Evolutionary conservation across 2,888 invertebrate genomes (phyloP).

Genomic region (Beris chalybata): DNA sequence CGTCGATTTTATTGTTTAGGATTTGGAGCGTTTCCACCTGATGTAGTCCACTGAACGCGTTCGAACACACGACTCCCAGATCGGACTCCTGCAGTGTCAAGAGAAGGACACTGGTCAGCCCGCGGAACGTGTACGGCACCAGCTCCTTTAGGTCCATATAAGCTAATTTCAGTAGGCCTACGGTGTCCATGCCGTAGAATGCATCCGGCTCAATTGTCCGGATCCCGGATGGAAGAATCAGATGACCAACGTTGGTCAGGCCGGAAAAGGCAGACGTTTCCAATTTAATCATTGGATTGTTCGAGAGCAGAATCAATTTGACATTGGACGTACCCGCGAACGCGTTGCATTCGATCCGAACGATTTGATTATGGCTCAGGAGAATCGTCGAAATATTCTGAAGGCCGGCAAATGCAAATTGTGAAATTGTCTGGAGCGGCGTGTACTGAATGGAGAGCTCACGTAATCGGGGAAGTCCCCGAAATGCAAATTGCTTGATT

Average conservation of each 20-base stretch:
- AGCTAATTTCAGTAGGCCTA: slow-evolving; percentile 78
- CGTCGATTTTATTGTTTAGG: slow-evolving; percentile 83
- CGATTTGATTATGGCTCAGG: slow-evolving; percentile 71
- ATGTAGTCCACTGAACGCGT: slow-evolving; percentile 75
- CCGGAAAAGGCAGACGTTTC: slow-evolving; percentile 83
- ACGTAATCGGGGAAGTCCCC: slow-evolving; percentile 75
- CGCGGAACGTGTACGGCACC: slow-evolving; percentile 72
- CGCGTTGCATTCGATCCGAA: slow-evolving; percentile 73
- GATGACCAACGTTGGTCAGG: slow-evolving; percentile 77
- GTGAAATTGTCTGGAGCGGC: slow-evolving; percentile 75
- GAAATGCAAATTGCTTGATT: slow-evolving; percentile 84
- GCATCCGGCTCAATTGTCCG: slow-evolving; percentile 75
- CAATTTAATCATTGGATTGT: slow-evolving; percentile 81
- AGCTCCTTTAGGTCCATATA: slow-evolving; percentile 81
- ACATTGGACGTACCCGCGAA: slow-evolving; percentile 87
- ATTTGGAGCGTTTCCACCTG: slow-evolving; percentile 74
- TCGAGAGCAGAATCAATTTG: slow-evolving; percentile 76
- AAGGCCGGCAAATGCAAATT: slow-evolving; percentile 81
- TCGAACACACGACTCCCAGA: slow-evolving; percentile 71
- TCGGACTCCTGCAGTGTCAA: slow-evolving; percentile 82
- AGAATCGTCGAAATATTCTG: slow-evolving; percentile 76
- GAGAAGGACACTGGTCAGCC: slow-evolving; percentile 72
- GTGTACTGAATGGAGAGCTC: slow-evolving; percentile 86
- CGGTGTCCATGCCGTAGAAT: slow-evolving; percentile 78
- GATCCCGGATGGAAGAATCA: slow-evolving; percentile 82